Percentiles rank a stretch among this genome's conserved stretches.
These are phyloP conservation scores for Tragelaphus strepsiceros DNA, from an alignment of 2,113 vertebrate genomes.

Conservation along the genomic window DNA sequence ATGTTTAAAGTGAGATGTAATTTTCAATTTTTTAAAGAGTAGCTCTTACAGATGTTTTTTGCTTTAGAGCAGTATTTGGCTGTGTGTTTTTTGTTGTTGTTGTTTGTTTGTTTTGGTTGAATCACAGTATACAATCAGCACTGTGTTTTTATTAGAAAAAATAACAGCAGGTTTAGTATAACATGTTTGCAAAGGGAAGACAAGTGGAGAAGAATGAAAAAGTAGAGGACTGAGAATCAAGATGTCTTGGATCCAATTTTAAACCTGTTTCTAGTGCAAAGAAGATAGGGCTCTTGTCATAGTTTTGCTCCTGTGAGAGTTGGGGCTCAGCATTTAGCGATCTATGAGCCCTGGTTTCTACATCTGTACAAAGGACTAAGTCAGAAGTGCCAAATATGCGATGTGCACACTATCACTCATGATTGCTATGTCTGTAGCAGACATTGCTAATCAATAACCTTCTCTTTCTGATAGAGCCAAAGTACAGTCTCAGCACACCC, in stretches of 20 bases:
- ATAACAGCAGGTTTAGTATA: background rate
- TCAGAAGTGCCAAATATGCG: background rate
- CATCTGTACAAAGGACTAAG: too few species aligned
- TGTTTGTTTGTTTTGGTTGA: background rate
- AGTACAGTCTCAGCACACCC: background rate
- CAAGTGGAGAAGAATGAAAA: background rate
- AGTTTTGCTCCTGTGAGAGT: background rate
- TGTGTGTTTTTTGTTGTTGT: background rate
- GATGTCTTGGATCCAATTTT: background rate
- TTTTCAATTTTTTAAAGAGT: constrained; percentile 9
- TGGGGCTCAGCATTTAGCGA: background rate
- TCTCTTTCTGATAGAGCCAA: background rate
- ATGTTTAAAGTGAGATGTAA: constrained; percentile 14
- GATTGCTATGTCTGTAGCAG: background rate
- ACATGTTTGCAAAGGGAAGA: background rate
- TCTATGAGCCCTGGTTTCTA: background rate
- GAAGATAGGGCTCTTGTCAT: background rate
- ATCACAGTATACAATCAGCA: background rate
- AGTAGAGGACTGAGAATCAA: background rate
- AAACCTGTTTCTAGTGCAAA: background rate
- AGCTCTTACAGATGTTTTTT: background rate
- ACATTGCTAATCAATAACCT: background rate
- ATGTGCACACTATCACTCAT: background rate
- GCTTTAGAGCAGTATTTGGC: background rate
- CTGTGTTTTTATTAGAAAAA: constrained; percentile 21